These are phyloP conservation scores for Gobio occitaniae DNA, from an alignment of 2,797 vertebrate species.

Conservation along the genomic window DNA sequence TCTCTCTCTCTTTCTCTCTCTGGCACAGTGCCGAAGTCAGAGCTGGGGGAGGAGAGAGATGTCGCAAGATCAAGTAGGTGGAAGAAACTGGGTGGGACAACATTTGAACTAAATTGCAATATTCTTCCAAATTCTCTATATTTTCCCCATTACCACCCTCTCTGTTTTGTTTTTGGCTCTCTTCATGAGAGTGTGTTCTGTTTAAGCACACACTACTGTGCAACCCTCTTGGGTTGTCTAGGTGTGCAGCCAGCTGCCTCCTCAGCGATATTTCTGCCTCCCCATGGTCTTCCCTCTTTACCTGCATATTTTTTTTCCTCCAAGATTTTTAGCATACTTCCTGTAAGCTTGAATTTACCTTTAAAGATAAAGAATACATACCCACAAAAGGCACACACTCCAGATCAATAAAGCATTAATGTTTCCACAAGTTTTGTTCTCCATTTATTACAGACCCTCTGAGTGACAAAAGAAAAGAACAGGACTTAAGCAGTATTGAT, in stretches of 20 bases:
- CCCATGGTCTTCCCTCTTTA: conserved; percentile 5
- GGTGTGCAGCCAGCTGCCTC: conserved; percentile 46
- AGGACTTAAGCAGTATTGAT: background rate
- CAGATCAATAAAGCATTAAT: conserved; percentile 46
- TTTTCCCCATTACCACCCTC: conserved; percentile 21
- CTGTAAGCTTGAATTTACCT: background rate
- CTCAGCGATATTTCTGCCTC: conserved; percentile 52
- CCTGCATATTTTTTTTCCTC: conserved; percentile 8
- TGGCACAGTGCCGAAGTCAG: conserved; percentile 52
- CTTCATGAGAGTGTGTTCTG: background rate
- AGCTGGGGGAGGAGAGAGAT: conserved; percentile 56
- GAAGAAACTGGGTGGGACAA: conserved; percentile 54
- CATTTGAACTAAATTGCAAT: conserved; percentile 58
- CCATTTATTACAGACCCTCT: conserved; percentile 35
- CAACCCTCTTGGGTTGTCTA: conserved; percentile 45
- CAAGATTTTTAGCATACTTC: background rate
- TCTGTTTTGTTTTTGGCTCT: conserved; percentile 1
- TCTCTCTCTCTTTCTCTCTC: conserved; percentile 49
- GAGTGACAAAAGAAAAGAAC: conserved; percentile 20
- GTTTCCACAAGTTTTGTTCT: conserved; percentile 23
- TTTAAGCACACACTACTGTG: conserved; percentile 12
- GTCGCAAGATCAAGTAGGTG: conserved; percentile 59
- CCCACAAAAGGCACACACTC: conserved; percentile 13
- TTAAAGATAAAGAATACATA: conserved; percentile 34
- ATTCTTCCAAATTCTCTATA: conserved; percentile 49